A percentile compares a stretch with the other conserved stretches of the same genome.
Conservation (phyloP, 1,140 invertebrate genomes). For the Tenebrio molitor region DNA sequence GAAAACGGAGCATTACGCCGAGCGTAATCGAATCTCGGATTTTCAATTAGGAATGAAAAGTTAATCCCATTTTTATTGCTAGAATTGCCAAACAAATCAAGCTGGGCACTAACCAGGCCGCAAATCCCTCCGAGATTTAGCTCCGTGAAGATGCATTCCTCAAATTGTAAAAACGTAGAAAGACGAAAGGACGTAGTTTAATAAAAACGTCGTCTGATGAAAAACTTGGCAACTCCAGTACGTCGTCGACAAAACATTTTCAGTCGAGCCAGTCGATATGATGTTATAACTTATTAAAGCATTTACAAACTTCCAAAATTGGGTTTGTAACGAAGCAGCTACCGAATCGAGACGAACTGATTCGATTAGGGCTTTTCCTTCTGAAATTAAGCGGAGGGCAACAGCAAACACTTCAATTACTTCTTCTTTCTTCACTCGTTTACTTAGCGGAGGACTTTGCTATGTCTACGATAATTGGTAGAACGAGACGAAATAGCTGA, state of each 20-base stretch:
- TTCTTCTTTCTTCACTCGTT: constrained; percentile 14
- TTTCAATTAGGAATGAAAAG: constrained; percentile 19
- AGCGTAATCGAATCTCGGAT: not conserved
- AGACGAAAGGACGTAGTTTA: too few species aligned
- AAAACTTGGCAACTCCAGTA: constrained; percentile 9
- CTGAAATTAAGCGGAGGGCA: constrained; percentile 19
- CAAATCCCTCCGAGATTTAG: not conserved
- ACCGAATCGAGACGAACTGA: constrained; percentile 31
- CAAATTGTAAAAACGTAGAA: too few species aligned
- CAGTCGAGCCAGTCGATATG: not conserved
- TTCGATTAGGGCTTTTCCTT: constrained; percentile 32
- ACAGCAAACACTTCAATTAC: constrained; percentile 24
- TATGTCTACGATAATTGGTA: not conserved
- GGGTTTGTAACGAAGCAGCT: constrained; percentile 35
- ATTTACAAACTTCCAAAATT: constrained; percentile 33
- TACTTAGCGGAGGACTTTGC: not conserved
- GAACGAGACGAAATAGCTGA: not conserved
- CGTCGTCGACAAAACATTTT: not conserved
- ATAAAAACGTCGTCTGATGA: too few species aligned
- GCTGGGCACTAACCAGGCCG: too few species aligned
- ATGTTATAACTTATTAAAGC: constrained; percentile 34
- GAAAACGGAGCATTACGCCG: constrained; percentile 1
- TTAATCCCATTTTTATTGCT: constrained; percentile 8
- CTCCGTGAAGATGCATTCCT: too few species aligned
- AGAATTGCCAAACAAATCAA: too few species aligned